Evolutionary conservation across 2,797 vertebrate genomes (phyloP), one percentile per base, ranked within the genome.

Genomic region (Gymnoscopelus microlampas): DNA sequence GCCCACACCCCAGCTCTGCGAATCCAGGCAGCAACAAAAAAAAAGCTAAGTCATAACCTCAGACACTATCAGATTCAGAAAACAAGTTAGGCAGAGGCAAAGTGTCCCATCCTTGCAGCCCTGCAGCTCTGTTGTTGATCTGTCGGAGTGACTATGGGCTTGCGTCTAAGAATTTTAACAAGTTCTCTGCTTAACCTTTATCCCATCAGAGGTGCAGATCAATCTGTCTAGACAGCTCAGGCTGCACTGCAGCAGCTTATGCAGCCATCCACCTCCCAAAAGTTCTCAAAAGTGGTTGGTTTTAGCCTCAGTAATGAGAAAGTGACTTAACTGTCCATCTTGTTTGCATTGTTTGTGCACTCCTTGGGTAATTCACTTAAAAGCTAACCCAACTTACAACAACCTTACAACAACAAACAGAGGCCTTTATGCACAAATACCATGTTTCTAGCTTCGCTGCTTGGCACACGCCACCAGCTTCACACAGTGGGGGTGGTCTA

Each of bases 381-480:
- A 66, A 3, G 12, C 56, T 66, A n/a, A 44, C 55, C 11, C 2
- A 48, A 14, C 14, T 50, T 13, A 50, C 14, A 12, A 49, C 53
- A 1, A 32, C 58, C 35, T 53, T 11, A 55, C 60, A 23, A 70
- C 61, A 53, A 53, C 24, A 53, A 53, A 2, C 3, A 5, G 68
- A 12, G 64, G 59, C 19, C 47, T 51, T 23, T 35, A 54, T 72
- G 19, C 50, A 58, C 5, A 68, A 19, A 53, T 13, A 57, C 53
- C 60, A 35, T 19, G 62, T 72, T 66, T 74, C 60, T 74, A 63
- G 59, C 57, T 19, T 19, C 19, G 19, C 19, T 19, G 19, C 19
- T 64, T 74, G 64, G 68, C 63, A 76, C 57, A 60, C 70, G 63
- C 68, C 69, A 60, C 15, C n/a, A 8, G 5, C 35, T 63, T 76